phyloP scores from a whole-genome alignment of 53 echinoderm and acorn worm species.

The Pentamera pediparva region DNA sequence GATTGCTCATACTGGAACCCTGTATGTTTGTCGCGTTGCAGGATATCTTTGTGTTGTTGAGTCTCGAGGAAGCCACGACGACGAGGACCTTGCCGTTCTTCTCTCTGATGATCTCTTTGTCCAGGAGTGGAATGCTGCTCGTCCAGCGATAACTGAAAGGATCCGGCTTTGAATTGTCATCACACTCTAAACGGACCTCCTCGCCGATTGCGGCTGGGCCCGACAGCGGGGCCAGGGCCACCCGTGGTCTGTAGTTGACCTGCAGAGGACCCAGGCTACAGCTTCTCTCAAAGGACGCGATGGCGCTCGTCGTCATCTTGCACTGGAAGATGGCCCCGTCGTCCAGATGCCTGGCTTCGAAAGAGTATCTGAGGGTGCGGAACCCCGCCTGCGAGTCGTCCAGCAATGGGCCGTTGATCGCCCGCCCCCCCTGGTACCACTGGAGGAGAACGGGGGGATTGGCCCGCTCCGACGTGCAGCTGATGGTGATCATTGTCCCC shows the following conservation, averaged over 20 bases:
- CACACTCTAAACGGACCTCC: slow-evolving; percentile 54
- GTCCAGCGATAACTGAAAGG: slow-evolving; percentile 53
- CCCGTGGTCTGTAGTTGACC: slow-evolving; percentile 54
- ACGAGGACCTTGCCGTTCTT: slow-evolving; percentile 43
- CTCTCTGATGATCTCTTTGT: slow-evolving; percentile 21
- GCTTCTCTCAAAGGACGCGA: slow-evolving; percentile 38
- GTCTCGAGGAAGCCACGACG: slow-evolving; percentile 32
- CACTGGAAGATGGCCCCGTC: slow-evolving; percentile 73
- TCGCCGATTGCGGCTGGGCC: slow-evolving; percentile 31
- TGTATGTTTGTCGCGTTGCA: slow-evolving; percentile 77
- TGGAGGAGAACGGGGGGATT: slow-evolving; percentile 73
- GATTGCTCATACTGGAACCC: slow-evolving; percentile 34
- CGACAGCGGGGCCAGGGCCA: slow-evolving; percentile 30
- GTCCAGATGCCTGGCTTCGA: slow-evolving; percentile 38
- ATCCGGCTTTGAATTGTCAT: slow-evolving; percentile 60
- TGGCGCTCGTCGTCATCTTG: slow-evolving; percentile 57
- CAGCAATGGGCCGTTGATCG: slow-evolving; percentile 31
- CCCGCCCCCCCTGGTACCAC: slow-evolving; percentile 52
- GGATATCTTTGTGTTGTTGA: slow-evolving; percentile 56
- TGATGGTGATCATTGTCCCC: slow-evolving; percentile 57
- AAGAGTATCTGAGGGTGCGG: slow-evolving; percentile 61
- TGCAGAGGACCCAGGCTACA: slow-evolving; percentile 58
- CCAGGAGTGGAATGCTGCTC: slow-evolving; percentile 41
- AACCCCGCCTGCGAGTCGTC: slow-evolving; percentile 49
- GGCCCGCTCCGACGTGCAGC: slow-evolving; percentile 70